phyloP scores from a whole-genome alignment of 2,797 vertebrate genomes.

The Taeniopygia guttata region DNA sequence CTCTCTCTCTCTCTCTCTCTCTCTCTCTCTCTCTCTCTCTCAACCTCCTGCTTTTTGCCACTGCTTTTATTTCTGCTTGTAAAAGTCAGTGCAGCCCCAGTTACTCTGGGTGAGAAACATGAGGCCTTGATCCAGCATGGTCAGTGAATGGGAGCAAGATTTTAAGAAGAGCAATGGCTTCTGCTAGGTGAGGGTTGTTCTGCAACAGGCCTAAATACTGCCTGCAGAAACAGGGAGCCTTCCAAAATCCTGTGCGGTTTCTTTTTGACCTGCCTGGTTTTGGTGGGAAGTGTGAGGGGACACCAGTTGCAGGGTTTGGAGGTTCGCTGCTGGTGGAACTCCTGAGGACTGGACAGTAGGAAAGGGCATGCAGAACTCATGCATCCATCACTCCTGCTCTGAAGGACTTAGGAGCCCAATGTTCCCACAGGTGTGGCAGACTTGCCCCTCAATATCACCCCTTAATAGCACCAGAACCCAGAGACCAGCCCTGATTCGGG shows the following conservation, averaged over 20 bases:
- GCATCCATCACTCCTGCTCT: fast-evolving
- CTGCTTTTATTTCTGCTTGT: background rate
- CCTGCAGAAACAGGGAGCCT: background rate
- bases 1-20: background rate
- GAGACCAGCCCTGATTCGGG: fast-evolving
- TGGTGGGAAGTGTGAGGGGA: background rate
- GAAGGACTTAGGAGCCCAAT: background rate
- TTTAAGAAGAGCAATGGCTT: background rate
- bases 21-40: background rate
- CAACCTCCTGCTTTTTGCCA: background rate
- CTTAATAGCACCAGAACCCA: background rate
- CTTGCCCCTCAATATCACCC: background rate
- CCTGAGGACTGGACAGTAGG: background rate
- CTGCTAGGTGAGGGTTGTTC: background rate
- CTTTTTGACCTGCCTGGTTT: background rate
- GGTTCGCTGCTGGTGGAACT: background rate
- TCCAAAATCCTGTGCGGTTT: background rate
- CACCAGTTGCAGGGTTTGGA: background rate
- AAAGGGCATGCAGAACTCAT: fast-evolving
- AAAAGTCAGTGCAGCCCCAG: background rate
- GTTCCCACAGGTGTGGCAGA: background rate
- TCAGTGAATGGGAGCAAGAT: background rate
- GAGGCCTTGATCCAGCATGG: background rate
- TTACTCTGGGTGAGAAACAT: background rate
- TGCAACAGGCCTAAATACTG: background rate